Conservation (phyloP, 2,888 invertebrate genomes). For the Hypomecis atomaria region DNA sequence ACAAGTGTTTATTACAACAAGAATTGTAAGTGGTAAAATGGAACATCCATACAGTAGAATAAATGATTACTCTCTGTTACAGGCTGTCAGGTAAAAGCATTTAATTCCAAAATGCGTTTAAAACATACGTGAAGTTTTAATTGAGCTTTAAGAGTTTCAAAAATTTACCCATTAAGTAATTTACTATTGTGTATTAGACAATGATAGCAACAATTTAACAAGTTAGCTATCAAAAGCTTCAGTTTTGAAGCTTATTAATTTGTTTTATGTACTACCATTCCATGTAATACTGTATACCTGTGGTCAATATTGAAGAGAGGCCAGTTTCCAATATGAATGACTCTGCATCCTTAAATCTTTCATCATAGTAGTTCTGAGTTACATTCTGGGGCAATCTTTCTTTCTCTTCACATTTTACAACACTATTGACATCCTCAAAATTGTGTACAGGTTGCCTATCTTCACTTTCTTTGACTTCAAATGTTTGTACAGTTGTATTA, state of each 20-base stretch:
- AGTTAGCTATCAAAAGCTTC: no score
- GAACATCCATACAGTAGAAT: no score
- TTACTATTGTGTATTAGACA: no score
- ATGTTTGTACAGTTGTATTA: slow-evolving; percentile 54
- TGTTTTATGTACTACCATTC: not conserved
- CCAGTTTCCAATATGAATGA: slow-evolving; percentile 89
- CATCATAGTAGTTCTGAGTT: slow-evolving; percentile 82
- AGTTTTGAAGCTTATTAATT: no score
- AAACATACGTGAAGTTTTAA: no score
- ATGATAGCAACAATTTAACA: no score
- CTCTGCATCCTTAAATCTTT: slow-evolving; percentile 91
- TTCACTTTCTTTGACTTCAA: slow-evolving; percentile 57
- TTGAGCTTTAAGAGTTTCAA: no score
- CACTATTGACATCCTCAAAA: slow-evolving; percentile 51
- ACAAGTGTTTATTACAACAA: not conserved
- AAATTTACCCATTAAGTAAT: no score
- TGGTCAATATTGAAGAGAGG: slow-evolving; percentile 70
- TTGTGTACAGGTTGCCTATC: slow-evolving; percentile 49
- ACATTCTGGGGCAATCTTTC: slow-evolving; percentile 59
- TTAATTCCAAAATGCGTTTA: no score
- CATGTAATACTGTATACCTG: slow-evolving; percentile 61
- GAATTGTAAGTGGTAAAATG: no score
- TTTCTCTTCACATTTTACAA: slow-evolving; percentile 61
- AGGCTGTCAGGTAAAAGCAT: no score
- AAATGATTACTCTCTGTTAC: no score